Percentiles rank a stretch among this genome's conserved stretches.
Evolutionary conservation across 2,888 invertebrate species (phyloP).

Genomic region (Tetanocera ferruginea): DNA sequence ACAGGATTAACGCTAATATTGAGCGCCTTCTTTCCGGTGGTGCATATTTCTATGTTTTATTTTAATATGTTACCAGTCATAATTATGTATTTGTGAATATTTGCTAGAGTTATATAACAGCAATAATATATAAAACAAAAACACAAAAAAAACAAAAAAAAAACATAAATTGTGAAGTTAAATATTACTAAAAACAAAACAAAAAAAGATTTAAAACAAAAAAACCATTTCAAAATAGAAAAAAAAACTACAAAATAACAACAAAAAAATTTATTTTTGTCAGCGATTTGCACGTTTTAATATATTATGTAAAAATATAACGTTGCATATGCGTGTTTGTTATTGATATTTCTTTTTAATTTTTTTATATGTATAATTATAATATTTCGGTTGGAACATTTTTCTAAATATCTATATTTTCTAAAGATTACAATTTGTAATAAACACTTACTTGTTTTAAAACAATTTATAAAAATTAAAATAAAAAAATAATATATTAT

Average conservation of each 20-base stretch:
- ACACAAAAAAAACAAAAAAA: background rate
- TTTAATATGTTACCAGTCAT: background rate
- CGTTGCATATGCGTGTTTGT: conserved; percentile 36
- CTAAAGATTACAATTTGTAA: background rate
- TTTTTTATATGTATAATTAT: background rate
- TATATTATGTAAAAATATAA: conserved; percentile 34
- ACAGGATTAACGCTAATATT: conserved; percentile 5
- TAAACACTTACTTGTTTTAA: conserved; percentile 6
- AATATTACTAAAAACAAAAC: conserved; percentile 20
- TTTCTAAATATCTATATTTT: conserved; percentile 33
- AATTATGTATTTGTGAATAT: conserved; percentile 24
- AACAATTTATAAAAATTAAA: conserved; percentile 2
- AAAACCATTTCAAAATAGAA: conserved; percentile 38
- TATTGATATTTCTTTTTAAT: conserved; percentile 27
- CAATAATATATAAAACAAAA: background rate
- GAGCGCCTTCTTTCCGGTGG: conserved; percentile 14
- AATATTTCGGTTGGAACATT: conserved; percentile 1
- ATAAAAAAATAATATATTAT: conserved; percentile 6
- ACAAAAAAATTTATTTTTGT: conserved; percentile 34
- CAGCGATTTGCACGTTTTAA: conserved; percentile 37
- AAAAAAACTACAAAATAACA: conserved; percentile 29
- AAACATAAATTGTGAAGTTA: conserved; percentile 15
- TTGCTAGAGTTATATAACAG: conserved; percentile 12
- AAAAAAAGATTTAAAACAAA: conserved; percentile 7
- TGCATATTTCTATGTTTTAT: background rate